Evolutionary conservation across 2,888 invertebrate genomes (phyloP), one percentile per base, ranked within the genome.

Genomic region (Glaucopsyche alexis): DNA sequence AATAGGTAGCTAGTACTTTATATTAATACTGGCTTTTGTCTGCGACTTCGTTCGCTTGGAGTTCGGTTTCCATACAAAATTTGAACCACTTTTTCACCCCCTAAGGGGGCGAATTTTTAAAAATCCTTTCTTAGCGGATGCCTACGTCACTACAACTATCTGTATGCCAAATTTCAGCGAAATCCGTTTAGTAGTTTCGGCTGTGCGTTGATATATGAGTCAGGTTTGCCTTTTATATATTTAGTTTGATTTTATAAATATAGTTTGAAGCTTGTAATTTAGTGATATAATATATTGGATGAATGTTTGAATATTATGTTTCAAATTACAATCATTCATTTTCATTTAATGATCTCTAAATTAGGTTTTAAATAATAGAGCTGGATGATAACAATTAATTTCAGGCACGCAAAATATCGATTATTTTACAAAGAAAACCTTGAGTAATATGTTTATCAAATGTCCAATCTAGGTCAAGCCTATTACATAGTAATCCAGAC

Each of bases 401-500:
- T n/a, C 16, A 16, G 7, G 42, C 42, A 66, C 67, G 47, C 69
- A 69, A 49, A 69, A 69, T 47, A 69, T 47, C 29, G 19, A 69
- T 69, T 69, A 47, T 49, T 49, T 69, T 49, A 69, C 69, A 69
- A 47, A 69, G 47, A 19, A 69, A 47, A 69, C 69, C 49, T 69
- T 69, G 69, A 13, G 47, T 50, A 71, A 71, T 49, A 47, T 52
- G 42, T 67, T 67, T 67, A 67, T 67, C 42, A 16, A 42, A 60
- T 11, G 67, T 19, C 19, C 14, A 78, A 78, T 77, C 77, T 75
- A 76, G 71, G 72, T 71, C 72, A 50, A 75, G 64, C 47, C 75
- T 73, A 78, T 77, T 83, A 80, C 77, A 83, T 76, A 79, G 78
- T 76, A 72, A 76, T 75, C 74, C 80, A 78, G 74, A 74, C 79